Percentiles rank a stretch among this genome's conserved stretches.
Evolutionary conservation across 2,113 vertebrate species (phyloP).

Genomic region (Paedocypris sp.): DNA sequence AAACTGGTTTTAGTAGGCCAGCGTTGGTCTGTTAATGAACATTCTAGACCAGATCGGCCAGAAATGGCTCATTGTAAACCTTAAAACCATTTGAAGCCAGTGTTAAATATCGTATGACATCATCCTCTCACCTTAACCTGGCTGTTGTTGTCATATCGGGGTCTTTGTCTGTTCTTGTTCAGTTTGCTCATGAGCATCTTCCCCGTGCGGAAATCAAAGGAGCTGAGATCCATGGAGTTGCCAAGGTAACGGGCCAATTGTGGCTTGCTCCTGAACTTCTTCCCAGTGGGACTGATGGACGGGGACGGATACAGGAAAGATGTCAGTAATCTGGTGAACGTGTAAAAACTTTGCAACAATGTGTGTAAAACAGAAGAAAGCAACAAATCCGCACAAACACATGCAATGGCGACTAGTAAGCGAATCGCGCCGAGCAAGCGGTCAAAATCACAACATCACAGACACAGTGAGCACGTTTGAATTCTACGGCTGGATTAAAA

Average conservation of each 20-base stretch:
- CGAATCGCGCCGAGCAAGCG: not conserved
- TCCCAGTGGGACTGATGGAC: constrained; percentile 80
- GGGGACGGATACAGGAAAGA: constrained; percentile 27
- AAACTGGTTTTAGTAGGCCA: not conserved
- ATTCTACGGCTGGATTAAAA: not conserved
- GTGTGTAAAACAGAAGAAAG: too few relatives aligned
- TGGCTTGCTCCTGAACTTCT: constrained; percentile 98
- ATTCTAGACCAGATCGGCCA: not conserved
- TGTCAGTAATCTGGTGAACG: not conserved
- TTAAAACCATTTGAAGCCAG: too few relatives aligned
- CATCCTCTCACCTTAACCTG: constrained; percentile 76
- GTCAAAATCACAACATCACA: constrained; percentile 6
- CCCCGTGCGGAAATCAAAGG: constrained; percentile 92
- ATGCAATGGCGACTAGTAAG: constrained; percentile 19
- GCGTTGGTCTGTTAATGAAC: not conserved
- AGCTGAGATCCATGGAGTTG: constrained; percentile 93
- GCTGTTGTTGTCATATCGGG: constrained; percentile 88
- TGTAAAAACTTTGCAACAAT: too few relatives aligned
- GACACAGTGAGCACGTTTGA: not conserved
- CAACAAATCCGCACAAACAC: constrained; percentile 4
- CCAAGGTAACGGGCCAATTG: constrained; percentile 94
- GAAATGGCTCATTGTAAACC: not conserved
- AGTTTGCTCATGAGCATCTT: constrained; percentile 95
- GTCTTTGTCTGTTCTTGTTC: constrained; percentile 87
- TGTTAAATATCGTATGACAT: not conserved